Evolutionary conservation across 2,888 invertebrate species (phyloP), one percentile per base, ranked within the genome.

Genomic region (Pomacea canaliculata): DNA sequence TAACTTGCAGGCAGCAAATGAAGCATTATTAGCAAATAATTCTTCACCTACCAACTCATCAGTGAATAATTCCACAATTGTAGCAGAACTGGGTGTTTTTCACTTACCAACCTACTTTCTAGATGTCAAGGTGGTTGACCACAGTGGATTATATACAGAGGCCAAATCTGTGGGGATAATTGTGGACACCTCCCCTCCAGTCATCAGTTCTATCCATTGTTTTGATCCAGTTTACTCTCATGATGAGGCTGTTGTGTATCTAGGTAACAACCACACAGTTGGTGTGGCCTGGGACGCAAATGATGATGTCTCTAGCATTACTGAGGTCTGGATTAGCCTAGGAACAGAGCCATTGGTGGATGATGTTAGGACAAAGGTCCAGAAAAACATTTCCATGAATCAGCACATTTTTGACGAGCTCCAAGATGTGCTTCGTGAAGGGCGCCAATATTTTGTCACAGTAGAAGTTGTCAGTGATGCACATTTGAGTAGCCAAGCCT

Each of bases 241-340:
- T 56, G 84, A 85, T 69, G 83, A 83, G 73, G 83, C 83, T 0
- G 76, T 82, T 12, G n/a, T 70, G 1, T 80, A 78, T 51, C 76
- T 82, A n/a, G 85, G 85, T 10, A 82, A 83, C n/a, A 83, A 79
- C 70, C 80, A 83, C 23, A 77, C 78, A 46, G 79, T 85, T 9
- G 83, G 82, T 18, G 83, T 81, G 7, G 82, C 79, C 49, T 85
- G 85, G 85, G 80, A 82, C 37, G 82, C 81, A 63, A 72, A 75
- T 0, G 85, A 85, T 69, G 83, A 84, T 49, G 72, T 83, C 16
- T 82, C 84, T 56, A 79, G 80, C 46, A 81, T 85, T 27, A 68
- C 67, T 7, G 56, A 65, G 3, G 82, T 81, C 27, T 49, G 48
- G 37, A 78, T 86, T 12, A 73, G 71, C 23, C 72, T 86, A 46